phyloP scores from a whole-genome alignment of 2,797 vertebrate species.

The Pangasius mekongensis region DNA sequence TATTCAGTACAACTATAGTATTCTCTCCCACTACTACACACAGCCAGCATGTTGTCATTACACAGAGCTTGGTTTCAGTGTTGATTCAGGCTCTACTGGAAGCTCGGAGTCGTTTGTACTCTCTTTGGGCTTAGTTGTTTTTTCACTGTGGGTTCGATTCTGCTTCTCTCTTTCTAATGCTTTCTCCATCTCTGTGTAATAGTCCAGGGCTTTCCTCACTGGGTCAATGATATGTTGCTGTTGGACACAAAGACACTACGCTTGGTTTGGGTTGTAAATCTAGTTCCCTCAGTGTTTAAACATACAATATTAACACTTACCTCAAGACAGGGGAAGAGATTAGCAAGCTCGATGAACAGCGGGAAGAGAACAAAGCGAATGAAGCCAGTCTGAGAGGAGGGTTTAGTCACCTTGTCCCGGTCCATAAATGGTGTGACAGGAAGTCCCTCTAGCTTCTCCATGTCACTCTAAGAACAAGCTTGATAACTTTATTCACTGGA shows the following conservation, averaged over 20 bases:
- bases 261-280: not conserved
- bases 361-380: constrained; percentile 80
- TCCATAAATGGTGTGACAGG: constrained; percentile 83
- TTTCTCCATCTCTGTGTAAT: constrained; percentile 83
- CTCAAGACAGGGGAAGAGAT: constrained; percentile 80
- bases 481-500: not conserved
- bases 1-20: not conserved
- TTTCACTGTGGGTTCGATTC: constrained; percentile 68
- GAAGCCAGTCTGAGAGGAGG: constrained; percentile 80
- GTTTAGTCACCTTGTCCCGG: constrained; percentile 80
- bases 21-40: not conserved
- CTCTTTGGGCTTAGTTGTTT: constrained; percentile 63
- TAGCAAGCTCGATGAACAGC: constrained; percentile 79
- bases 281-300: not conserved
- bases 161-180: constrained; percentile 76
- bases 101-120: constrained; percentile 29
- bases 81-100: constrained; percentile 19
- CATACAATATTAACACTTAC: constrained; percentile 56
- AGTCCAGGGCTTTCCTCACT: constrained; percentile 78
- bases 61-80: constrained; percentile 35
- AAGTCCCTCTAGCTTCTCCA: constrained; percentile 82
- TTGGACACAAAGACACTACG: constrained; percentile 26
- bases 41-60: constrained; percentile 3
- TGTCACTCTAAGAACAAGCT: constrained; percentile 70
- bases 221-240: constrained; percentile 82